Percentiles rank a stretch among this genome's conserved stretches.
phyloP scores from a whole-genome alignment of 2,797 vertebrate genomes.

The Crocidura indochinensis region DNA sequence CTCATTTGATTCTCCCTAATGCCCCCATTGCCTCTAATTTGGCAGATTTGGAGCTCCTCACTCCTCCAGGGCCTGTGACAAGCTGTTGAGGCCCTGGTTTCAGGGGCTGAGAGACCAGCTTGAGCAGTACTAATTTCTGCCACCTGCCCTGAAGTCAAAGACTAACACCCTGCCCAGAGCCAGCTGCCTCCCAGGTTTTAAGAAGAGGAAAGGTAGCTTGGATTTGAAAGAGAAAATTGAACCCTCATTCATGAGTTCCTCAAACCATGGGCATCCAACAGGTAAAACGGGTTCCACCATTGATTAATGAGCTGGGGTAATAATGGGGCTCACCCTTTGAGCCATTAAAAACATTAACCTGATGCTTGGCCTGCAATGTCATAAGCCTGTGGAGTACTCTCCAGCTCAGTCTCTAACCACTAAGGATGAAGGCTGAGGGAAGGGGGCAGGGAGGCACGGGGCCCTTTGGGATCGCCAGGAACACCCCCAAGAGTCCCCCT shows the following conservation, averaged over 20 bases:
- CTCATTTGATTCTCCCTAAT: background rate
- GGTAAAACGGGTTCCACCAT: slow-evolving; percentile 78
- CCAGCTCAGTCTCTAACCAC: slow-evolving; percentile 20
- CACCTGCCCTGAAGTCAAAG: background rate
- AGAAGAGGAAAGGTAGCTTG: slow-evolving; percentile 71
- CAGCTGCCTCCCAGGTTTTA: slow-evolving; percentile 42
- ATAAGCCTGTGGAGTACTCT: slow-evolving; percentile 69
- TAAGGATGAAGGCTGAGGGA: too few species aligned
- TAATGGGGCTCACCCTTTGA: slow-evolving; percentile 68
- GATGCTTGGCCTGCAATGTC: slow-evolving; percentile 52
- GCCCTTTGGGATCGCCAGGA: background rate
- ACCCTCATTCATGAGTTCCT: slow-evolving; percentile 72
- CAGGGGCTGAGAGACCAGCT: background rate
- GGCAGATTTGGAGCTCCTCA: background rate
- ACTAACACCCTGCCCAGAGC: slow-evolving; percentile 40
- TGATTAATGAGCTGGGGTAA: slow-evolving; percentile 76
- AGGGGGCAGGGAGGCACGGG: background rate
- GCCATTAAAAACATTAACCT: slow-evolving; percentile 76
- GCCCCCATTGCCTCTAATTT: background rate
- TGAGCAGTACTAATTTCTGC: background rate
- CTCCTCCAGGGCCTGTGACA: background rate
- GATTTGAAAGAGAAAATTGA: slow-evolving; percentile 67
- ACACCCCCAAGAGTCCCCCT: background rate
- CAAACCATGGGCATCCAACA: slow-evolving; percentile 63
- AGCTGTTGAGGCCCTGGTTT: background rate